Evolutionary conservation across 2,797 vertebrate species (phyloP).

Genomic region (Streptopelia turtur): DNA sequence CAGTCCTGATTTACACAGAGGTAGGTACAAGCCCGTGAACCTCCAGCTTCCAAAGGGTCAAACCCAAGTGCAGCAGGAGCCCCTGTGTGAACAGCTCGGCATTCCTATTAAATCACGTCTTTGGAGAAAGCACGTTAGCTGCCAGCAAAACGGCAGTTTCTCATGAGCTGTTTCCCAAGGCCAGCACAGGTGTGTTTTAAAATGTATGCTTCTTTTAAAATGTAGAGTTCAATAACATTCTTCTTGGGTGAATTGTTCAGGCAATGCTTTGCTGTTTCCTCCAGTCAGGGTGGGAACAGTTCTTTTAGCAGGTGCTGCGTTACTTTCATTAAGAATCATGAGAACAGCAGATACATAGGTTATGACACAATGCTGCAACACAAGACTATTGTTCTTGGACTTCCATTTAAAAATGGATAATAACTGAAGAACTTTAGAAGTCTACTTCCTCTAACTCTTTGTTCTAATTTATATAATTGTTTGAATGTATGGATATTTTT

Average conservation of each 20-base stretch:
- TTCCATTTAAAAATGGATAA: conserved; percentile 15
- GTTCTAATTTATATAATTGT: not conserved
- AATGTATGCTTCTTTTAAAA: conserved; percentile 32
- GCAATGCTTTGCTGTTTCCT: conserved; percentile 7
- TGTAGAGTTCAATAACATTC: conserved; percentile 25
- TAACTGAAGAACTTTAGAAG: not conserved
- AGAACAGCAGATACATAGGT: not conserved
- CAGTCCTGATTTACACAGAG: conserved; percentile 43
- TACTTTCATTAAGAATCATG: conserved; percentile 1
- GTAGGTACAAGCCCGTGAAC: conserved; percentile 25
- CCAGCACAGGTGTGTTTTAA: conserved; percentile 38
- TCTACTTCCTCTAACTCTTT: not conserved
- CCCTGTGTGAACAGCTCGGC: not conserved
- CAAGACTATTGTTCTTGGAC: conserved; percentile 9
- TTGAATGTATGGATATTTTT: not conserved
- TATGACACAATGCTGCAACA: not conserved
- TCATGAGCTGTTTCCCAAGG: conserved; percentile 29
- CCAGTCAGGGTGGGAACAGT: not conserved
- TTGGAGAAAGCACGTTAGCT: not conserved
- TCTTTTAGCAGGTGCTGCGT: not conserved
- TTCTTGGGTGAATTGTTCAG: conserved; percentile 8
- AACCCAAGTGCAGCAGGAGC: not conserved
- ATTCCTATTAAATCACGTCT: conserved; percentile 52
- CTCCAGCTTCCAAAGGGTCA: conserved; percentile 46
- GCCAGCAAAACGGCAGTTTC: conserved; percentile 2